phyloP scores from a whole-genome alignment of 2,888 invertebrate species.

The Terebella lapidaria region DNA sequence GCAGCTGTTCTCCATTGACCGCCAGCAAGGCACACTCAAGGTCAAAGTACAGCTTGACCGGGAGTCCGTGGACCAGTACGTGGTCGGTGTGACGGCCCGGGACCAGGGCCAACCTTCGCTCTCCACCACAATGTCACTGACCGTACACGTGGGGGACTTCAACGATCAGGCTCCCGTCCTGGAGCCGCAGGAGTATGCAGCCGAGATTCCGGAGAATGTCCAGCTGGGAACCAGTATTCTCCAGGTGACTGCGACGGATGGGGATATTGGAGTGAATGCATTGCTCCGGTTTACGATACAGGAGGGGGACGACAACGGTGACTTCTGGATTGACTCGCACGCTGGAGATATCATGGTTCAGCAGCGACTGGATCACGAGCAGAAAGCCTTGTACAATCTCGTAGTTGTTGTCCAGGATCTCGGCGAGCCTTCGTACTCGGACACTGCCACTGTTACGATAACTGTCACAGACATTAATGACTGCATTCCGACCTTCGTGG shows the following conservation, averaged over 20 bases:
- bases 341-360: conserved; percentile 85
- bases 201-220: conserved; percentile 82
- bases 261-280: conserved; percentile 76
- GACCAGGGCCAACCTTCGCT: conserved; percentile 37
- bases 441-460: conserved; percentile 70
- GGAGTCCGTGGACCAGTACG: conserved; percentile 35
- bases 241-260: conserved; percentile 63
- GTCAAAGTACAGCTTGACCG: conserved; percentile 83
- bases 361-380: conserved; percentile 88
- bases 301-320: conserved; percentile 62
- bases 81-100: conserved; percentile 33
- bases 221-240: conserved; percentile 85
- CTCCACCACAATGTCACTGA: conserved; percentile 25
- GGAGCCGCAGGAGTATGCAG: conserved; percentile 70
- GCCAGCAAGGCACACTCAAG: conserved; percentile 79
- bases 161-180: conserved; percentile 42
- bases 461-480: conserved; percentile 88
- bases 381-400: conserved; percentile 76
- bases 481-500: conserved; percentile 84
- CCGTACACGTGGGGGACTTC: conserved; percentile 33
- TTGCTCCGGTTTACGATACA: conserved; percentile 68
- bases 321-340: conserved; percentile 63
- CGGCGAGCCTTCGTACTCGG: conserved; percentile 61
- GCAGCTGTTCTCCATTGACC: conserved; percentile 73
- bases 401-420: conserved; percentile 75